Percentiles rank a stretch among this genome's conserved stretches.
Evolutionary conservation across 2,888 invertebrate genomes (phyloP).

Genomic region (Heliconius ismenius): DNA sequence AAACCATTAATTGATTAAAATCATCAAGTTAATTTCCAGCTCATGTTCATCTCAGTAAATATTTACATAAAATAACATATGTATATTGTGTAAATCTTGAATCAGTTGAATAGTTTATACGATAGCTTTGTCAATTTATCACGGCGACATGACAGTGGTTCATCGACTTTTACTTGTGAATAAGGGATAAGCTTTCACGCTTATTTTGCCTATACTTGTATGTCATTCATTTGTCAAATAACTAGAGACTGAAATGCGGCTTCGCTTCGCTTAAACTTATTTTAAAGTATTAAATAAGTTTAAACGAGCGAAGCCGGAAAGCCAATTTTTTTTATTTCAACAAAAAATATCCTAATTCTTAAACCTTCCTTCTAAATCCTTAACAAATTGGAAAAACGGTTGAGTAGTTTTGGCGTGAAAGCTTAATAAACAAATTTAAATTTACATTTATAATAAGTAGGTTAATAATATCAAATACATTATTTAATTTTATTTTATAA

Average conservation of each 20-base stretch:
- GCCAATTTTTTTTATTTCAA: too few relatives aligned
- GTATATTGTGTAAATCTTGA: not conserved
- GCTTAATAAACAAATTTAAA: too few relatives aligned
- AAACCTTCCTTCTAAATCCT: too few relatives aligned
- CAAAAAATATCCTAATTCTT: too few relatives aligned
- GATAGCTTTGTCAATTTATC: not conserved
- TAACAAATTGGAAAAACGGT: too few relatives aligned
- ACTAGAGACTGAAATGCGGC: not conserved
- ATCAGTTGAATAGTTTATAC: slow-evolving; percentile 1
- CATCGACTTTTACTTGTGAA: not conserved
- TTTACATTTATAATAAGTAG: too few relatives aligned
- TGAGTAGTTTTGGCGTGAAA: too few relatives aligned
- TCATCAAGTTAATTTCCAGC: not conserved
- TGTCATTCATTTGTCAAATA: not conserved
- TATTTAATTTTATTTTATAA: too few relatives aligned
- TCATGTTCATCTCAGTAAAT: not conserved
- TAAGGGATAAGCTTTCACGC: not conserved
- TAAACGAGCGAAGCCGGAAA: too few relatives aligned
- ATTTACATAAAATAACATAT: slow-evolving; percentile 3
- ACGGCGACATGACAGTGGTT: slow-evolving; percentile 1
- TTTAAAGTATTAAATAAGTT: too few relatives aligned
- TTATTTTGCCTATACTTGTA: not conserved
- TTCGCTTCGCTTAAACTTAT: too few relatives aligned
- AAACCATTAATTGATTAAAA: not conserved
- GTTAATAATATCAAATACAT: too few relatives aligned